Percentiles rank a stretch among this genome's conserved stretches.
These are phyloP conservation scores for Nasua narica DNA, from an alignment of 2,797 vertebrate genomes.

Conservation along the genomic window DNA sequence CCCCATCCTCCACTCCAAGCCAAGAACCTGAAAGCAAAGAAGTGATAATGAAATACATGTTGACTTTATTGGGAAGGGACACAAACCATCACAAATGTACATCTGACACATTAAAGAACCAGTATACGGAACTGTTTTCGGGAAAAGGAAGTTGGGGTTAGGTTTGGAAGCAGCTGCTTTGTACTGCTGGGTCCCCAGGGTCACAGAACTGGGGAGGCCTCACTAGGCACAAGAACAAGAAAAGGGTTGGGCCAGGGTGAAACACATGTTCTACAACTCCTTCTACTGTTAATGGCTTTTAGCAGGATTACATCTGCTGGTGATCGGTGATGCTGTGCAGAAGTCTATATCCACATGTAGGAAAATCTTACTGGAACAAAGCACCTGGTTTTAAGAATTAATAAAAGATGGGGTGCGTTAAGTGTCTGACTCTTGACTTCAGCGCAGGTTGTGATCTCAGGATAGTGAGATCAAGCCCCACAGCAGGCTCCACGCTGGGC, in stretches of 20 bases:
- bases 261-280: neutral
- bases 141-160: neutral
- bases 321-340: neutral
- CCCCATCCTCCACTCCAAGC: neutral
- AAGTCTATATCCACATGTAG: neutral
- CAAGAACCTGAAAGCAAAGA: conserved; percentile 41
- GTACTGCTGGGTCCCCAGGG: neutral
- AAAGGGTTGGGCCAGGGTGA: neutral
- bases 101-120: neutral
- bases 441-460: neutral
- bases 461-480: neutral
- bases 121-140: neutral
- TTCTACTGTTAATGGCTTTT: neutral
- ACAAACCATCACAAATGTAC: neutral
- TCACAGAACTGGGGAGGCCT: neutral
- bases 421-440: neutral
- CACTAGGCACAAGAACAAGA: neutral
- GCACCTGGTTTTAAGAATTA: neutral
- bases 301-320: neutral
- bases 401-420: neutral
- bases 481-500: accelerated
- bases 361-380: neutral
- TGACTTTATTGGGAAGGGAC: neutral
- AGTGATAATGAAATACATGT: neutral
- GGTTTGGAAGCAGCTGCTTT: neutral